Evolutionary conservation across 2,113 vertebrate species (phyloP).

Genomic region (Fregata magnificens): DNA sequence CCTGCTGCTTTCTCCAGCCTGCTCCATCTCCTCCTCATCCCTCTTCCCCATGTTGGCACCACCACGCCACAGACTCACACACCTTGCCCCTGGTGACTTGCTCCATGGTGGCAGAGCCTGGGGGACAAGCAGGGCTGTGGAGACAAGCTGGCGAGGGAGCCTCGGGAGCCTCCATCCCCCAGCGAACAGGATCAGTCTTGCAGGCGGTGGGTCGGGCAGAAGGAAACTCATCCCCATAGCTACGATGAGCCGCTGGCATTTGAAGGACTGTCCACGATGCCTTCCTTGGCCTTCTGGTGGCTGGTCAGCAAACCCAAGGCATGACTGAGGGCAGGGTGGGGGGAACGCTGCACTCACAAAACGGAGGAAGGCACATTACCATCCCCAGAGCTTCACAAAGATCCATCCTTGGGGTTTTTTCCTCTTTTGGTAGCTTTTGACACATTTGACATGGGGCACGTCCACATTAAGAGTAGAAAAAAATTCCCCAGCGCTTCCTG

Average conservation of each 20-base stretch:
- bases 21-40: not conserved
- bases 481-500: not conserved
- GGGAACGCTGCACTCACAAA: rapidly evolving
- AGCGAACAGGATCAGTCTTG: not conserved
- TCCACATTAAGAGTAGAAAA: not conserved
- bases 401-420: not conserved
- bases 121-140: not conserved
- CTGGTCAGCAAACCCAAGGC: not conserved
- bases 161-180: not conserved
- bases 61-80: not conserved
- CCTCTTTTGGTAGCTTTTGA: not conserved
- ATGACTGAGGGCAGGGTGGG: not conserved
- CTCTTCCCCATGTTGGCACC: not conserved
- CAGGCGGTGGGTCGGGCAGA: rapidly evolving
- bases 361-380: not conserved
- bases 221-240: rapidly evolving
- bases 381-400: not conserved
- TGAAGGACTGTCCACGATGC: not conserved
- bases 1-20: not conserved
- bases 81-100: not conserved
- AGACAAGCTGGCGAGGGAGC: not conserved
- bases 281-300: not conserved
- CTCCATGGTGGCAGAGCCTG: not conserved
- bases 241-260: not conserved
- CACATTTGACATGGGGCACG: not conserved